A percentile compares a stretch with the other conserved stretches of the same genome.
Evolutionary conservation across 2,888 invertebrate species (phyloP).

Genomic region (Gryllus longicercus): DNA sequence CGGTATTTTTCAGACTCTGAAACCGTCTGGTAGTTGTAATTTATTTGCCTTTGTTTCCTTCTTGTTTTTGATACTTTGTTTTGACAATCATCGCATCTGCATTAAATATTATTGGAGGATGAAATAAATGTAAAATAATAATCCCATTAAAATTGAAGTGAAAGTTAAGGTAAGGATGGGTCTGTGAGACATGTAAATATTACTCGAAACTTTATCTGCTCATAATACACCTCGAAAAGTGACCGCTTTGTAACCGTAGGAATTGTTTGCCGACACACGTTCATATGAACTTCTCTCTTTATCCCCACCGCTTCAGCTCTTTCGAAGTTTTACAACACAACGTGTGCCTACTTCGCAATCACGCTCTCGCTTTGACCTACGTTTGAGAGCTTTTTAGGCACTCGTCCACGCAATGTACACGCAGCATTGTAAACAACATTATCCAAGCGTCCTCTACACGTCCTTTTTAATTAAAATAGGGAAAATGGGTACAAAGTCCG

Average conservation of each 20-base stretch:
- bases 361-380: background rate
- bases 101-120: too few species aligned
- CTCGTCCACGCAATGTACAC: constrained; percentile 8
- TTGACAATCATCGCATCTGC: too few species aligned
- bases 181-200: too few species aligned
- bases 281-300: background rate
- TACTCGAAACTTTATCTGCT: too few species aligned
- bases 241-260: background rate
- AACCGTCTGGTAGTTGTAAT: too few species aligned
- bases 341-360: background rate
- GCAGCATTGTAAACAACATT: background rate
- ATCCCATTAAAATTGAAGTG: too few species aligned
- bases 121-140: too few species aligned
- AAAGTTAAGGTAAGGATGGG: too few species aligned
- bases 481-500: background rate
- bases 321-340: background rate
- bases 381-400: background rate
- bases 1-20: too few species aligned
- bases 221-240: too few species aligned
- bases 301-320: background rate
- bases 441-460: background rate
- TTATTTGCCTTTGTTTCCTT: too few species aligned
- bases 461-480: constrained; percentile 8
- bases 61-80: too few species aligned
- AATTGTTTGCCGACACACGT: background rate